Evolutionary conservation across 2,888 invertebrate species (phyloP).

Genomic region (Venusia cambrica): DNA sequence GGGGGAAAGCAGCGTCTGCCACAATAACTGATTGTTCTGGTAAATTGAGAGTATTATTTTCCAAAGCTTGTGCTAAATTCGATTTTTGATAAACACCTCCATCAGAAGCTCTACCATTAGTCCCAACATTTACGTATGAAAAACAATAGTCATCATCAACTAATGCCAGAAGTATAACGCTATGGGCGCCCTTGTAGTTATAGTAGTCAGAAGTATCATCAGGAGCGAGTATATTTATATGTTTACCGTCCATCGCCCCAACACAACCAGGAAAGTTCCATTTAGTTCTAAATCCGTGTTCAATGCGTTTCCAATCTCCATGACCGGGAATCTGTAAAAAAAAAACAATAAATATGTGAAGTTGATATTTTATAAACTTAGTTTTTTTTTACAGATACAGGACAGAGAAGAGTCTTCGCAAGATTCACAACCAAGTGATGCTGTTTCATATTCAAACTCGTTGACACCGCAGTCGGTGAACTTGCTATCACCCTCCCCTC

Average conservation of each 20-base stretch:
- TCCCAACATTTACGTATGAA: slow-evolving; percentile 23
- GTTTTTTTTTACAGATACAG: no score
- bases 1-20: slow-evolving; percentile 25
- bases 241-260: slow-evolving; percentile 13
- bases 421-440: no score
- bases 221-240: slow-evolving; percentile 23
- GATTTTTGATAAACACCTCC: slow-evolving; percentile 12
- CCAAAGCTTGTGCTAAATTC: not conserved
- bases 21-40: slow-evolving; percentile 15
- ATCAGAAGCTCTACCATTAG: slow-evolving; percentile 25
- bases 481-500: no score
- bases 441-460: no score
- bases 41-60: slow-evolving; percentile 10
- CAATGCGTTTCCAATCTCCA: slow-evolving; percentile 12
- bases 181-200: slow-evolving; percentile 8
- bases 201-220: slow-evolving; percentile 15
- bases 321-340: slow-evolving; percentile 9
- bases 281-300: slow-evolving; percentile 11
- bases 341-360: not conserved
- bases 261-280: slow-evolving; percentile 16
- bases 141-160: slow-evolving; percentile 32
- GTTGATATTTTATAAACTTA: not conserved
- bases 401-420: no score
- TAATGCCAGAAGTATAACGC: slow-evolving; percentile 26
- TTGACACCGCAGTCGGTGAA: no score